Evolutionary conservation across 2,797 vertebrate genomes (phyloP), one percentile per base, ranked within the genome.

Genomic region (Cyprinodon diabolis): DNA sequence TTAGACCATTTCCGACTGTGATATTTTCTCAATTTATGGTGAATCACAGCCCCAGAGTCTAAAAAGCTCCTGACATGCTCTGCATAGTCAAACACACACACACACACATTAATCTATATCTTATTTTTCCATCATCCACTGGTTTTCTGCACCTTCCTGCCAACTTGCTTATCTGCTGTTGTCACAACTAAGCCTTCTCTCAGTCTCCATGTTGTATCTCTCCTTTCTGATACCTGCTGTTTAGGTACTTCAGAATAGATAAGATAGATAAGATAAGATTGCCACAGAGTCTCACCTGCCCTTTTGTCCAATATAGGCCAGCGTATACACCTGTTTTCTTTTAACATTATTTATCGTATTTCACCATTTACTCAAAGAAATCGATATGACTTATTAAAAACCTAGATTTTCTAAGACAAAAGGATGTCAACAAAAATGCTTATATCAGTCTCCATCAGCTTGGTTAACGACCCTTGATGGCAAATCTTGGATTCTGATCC

Each of bases 1-100:
- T 83, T 84, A 68, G 74, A 43, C 54, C 62, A 68, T 74, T 80
- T 78, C 72, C 70, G 67, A 75, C 25, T n/a, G 15, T 82, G 73
- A 70, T 84, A 68, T 77, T 90, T 85, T 85, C 78, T 86, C 77
- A 84, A 25, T 63, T 88, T 78, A 76, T 75, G 80, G 78, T 78
- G 71, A 74, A 81, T 73, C 67, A 74, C 85, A 65, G 65, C 69
- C 80, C 77, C 17, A 21, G 25, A 79, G 37, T 66, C 56, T 4
- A 1, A 72, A 75, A 57, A 80, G 76, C 83, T 68, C 70, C 57
- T 45, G 76, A 87, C 82, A 77, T 67, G 71, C 74, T 81, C 72
- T 80, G 68, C 79, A 73, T 74, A 80, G 55, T 45, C 69, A 82
- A 58, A 35, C 9, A 30, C 69, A 68, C 80, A 55, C 63, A 71